These are phyloP conservation scores for Solea solea DNA, from an alignment of 2,113 vertebrate species.

Conservation along the genomic window DNA sequence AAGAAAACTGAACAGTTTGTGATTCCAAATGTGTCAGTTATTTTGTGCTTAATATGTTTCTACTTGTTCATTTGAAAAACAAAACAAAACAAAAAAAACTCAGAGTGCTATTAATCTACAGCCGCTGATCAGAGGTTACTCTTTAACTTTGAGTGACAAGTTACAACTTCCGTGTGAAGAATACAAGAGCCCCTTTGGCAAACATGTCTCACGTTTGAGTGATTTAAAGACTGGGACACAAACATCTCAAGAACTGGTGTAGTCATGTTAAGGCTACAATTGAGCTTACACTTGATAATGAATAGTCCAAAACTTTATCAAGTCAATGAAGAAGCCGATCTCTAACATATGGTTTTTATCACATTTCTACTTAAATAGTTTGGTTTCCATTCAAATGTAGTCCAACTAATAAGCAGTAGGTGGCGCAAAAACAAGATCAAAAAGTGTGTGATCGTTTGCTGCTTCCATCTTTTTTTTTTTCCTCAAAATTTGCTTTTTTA, in stretches of 20 bases:
- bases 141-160: conserved; percentile 55
- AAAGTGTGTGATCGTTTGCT: too few relatives aligned
- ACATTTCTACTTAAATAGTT: too few relatives aligned
- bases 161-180: conserved; percentile 38
- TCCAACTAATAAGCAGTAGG: too few relatives aligned
- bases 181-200: conserved; percentile 27
- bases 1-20: not conserved
- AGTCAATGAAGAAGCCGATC: too few relatives aligned
- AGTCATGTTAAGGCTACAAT: not conserved
- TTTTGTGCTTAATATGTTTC: conserved; percentile 16
- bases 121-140: conserved; percentile 40
- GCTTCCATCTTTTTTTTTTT: too few relatives aligned
- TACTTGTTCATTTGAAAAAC: conserved; percentile 12
- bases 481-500: too few relatives aligned
- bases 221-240: not conserved
- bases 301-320: too few relatives aligned
- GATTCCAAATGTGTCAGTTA: not conserved
- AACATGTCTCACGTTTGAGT: conserved; percentile 32
- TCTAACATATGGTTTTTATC: too few relatives aligned
- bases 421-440: too few relatives aligned
- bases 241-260: not conserved
- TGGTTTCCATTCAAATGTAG: too few relatives aligned
- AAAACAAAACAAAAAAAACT: conserved; percentile 27
- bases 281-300: too few relatives aligned
- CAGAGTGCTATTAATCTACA: conserved; percentile 20